Evolutionary conservation across 2,113 vertebrate genomes (phyloP).

Genomic region (Dromas ardeola): DNA sequence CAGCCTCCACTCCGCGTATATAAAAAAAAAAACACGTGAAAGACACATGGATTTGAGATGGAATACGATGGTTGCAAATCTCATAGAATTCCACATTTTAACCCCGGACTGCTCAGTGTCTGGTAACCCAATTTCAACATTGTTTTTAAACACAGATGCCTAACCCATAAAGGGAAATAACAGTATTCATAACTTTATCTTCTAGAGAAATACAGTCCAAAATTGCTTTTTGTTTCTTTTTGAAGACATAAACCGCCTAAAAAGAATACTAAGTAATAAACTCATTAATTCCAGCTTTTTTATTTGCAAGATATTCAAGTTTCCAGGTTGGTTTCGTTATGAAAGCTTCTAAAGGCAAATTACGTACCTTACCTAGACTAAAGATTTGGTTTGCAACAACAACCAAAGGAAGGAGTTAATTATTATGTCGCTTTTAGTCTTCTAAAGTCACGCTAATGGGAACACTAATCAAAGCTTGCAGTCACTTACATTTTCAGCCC

Average conservation of each 20-base stretch:
- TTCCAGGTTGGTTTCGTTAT: background rate
- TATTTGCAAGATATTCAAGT: background rate
- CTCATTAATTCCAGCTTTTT: background rate
- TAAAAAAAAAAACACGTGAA: background rate
- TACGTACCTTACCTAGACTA: background rate
- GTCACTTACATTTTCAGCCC: background rate
- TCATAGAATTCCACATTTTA: background rate
- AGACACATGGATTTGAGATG: background rate
- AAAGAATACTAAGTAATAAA: background rate
- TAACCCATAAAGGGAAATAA: background rate
- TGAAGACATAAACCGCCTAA: background rate
- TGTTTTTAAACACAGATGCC: background rate
- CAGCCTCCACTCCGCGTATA: background rate
- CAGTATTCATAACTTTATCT: background rate
- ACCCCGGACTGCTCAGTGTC: background rate
- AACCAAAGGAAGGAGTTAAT: background rate
- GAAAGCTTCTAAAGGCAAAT: background rate
- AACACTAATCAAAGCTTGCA: constrained; percentile 3
- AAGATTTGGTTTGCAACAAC: background rate
- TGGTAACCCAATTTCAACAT: background rate
- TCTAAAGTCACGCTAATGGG: constrained; percentile 10
- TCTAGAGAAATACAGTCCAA: background rate
- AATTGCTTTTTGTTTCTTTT: background rate
- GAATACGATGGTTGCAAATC: background rate
- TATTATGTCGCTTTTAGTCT: background rate